phyloP scores from a whole-genome alignment of 2,888 invertebrate genomes.

The Orthosia gracilis region DNA sequence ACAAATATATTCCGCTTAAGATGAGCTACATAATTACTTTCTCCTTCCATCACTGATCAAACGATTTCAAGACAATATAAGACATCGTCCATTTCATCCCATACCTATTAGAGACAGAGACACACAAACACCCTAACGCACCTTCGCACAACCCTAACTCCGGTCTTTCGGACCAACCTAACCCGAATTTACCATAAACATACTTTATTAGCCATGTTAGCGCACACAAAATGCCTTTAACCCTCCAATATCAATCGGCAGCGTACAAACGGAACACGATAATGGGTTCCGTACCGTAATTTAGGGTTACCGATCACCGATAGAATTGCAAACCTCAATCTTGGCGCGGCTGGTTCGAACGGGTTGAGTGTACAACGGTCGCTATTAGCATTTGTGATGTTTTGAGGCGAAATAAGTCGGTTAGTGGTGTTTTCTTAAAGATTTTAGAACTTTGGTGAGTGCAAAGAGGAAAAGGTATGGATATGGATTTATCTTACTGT shows the following conservation, averaged over 20 bases:
- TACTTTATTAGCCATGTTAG: slow-evolving; percentile 60
- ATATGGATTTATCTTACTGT: too few relatives aligned
- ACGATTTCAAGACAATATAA: background rate
- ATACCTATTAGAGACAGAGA: slow-evolving; percentile 1
- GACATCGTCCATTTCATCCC: too few relatives aligned
- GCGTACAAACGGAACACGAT: slow-evolving; percentile 74
- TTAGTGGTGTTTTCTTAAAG: background rate
- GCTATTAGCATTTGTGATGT: slow-evolving; percentile 51
- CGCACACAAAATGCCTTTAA: slow-evolving; percentile 64
- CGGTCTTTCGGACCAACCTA: slow-evolving; percentile 22
- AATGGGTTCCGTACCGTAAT: slow-evolving; percentile 79
- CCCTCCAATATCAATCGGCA: slow-evolving; percentile 78
- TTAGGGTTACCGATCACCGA: slow-evolving; percentile 78
- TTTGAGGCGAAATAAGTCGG: background rate
- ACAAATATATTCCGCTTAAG: too few relatives aligned
- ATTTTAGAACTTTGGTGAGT: background rate
- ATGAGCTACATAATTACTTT: too few relatives aligned
- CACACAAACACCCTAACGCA: background rate
- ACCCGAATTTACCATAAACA: slow-evolving; percentile 58
- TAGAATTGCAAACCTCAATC: slow-evolving; percentile 81
- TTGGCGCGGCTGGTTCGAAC: slow-evolving; percentile 70
- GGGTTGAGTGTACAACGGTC: slow-evolving; percentile 65
- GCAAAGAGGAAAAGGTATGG: too few relatives aligned
- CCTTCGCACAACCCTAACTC: slow-evolving; percentile 3
- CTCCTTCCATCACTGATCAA: background rate